Percentiles rank a stretch among this genome's conserved stretches.
Evolutionary conservation across 2,888 invertebrate genomes (phyloP).

Genomic region (Lysandra bellargus): DNA sequence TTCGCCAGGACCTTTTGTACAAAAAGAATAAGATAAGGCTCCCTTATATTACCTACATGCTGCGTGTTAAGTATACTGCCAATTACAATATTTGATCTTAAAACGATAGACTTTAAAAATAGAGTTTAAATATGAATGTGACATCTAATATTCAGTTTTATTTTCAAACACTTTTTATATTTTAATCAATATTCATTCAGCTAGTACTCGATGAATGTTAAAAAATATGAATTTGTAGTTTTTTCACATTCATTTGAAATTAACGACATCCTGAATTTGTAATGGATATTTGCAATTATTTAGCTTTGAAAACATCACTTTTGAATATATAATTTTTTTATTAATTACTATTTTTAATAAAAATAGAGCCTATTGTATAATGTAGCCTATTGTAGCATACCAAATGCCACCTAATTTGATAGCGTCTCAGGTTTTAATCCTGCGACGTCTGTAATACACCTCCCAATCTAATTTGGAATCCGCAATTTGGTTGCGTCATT

Average conservation of each 20-base stretch:
- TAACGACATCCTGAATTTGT: too few species aligned
- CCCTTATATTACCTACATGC: constrained; percentile 5
- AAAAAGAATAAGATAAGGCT: constrained; percentile 22
- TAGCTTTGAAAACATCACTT: neutral
- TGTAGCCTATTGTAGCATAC: neutral
- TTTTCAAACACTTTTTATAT: too few species aligned
- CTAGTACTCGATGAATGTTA: too few species aligned
- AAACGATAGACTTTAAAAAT: neutral
- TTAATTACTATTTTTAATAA: neutral
- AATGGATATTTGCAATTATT: too few species aligned
- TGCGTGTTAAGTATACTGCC: neutral
- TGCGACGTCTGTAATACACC: neutral
- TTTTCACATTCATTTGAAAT: too few species aligned
- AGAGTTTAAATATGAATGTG: too few species aligned
- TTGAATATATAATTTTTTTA: neutral
- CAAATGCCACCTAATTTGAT: neutral
- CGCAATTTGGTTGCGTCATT: constrained; percentile 13
- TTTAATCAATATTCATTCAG: too few species aligned
- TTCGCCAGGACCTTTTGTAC: constrained; percentile 26
- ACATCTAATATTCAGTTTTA: too few species aligned
- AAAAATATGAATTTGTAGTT: too few species aligned
- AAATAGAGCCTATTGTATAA: too few species aligned
- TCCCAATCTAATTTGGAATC: neutral
- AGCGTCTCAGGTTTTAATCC: neutral
- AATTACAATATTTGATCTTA: neutral